Base-by-base conservation (phyloP, 1,140 invertebrate species). In the Bombus confusus region DNA sequence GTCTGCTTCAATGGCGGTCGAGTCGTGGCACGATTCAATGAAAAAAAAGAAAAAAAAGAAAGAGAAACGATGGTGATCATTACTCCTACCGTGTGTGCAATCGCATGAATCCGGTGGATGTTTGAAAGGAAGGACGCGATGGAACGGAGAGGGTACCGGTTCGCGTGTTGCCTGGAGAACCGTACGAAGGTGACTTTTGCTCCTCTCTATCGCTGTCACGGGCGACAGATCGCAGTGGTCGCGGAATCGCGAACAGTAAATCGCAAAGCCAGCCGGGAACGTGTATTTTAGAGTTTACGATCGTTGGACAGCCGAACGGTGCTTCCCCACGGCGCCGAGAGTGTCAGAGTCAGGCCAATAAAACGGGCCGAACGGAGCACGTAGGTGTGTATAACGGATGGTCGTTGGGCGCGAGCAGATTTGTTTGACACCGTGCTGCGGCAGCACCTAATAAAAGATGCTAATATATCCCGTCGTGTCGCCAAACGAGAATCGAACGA, bases 361-460 rank as follows among this genome's bases (percentile, higher is more conserved):
- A 90, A 90, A 91, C 69, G 77, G 72, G 0, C 22, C 52, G 37
- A 41, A 52, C 52, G 15, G 39, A 12, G 39, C 37, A 80, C 76
- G 84, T 87, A 90, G 87, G 89, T 78, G 84, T 88, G 79, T 31
- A 88, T 82, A 88, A 91, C 80, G 86, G 69, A 91, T 86, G 88
- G 88, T 68, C 85, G 64, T 71, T 74, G 83, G 80, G 78, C 66
- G 82, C 76, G 82, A 90, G 86, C 87, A 83, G 87, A 92, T 91
- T 91, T 92, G 90, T 91, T 91, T 91, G 91, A 92, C 90, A 90
- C 78, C 76, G 73, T 87, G 87, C 78, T 88, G 87, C 87, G 85
- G 86, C 85, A 85, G 87, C 91, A 90, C 90, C 90, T 92, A 91
- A 92, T 92, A 92, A 91, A 92, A 90, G 86, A 91, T 87, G 82